Evolutionary conservation across 2,888 invertebrate species (phyloP).

Genomic region (Aphodius sticticus): DNA sequence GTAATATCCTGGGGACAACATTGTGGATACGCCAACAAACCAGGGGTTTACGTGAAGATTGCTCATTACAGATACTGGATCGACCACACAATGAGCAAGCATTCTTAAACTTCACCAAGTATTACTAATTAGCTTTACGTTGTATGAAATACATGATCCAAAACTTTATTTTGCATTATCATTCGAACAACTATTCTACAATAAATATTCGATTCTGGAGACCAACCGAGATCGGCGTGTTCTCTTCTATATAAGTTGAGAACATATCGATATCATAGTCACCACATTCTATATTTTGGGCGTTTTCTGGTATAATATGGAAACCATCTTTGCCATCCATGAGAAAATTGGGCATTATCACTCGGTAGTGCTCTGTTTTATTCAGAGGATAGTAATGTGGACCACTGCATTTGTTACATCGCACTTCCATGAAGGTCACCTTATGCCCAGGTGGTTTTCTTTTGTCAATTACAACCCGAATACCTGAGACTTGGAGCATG

Average conservation of each 20-base stretch:
- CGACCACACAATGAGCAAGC: constrained; percentile 51
- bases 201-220: constrained; percentile 64
- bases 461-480: constrained; percentile 70
- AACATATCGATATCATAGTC: constrained; percentile 66
- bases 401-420: constrained; percentile 70
- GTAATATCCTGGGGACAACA: constrained; percentile 82
- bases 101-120: constrained; percentile 13
- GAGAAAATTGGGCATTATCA: constrained; percentile 68
- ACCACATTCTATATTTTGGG: constrained; percentile 62
- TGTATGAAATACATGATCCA: neutral
- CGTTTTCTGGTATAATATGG: constrained; percentile 61
- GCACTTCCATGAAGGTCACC: constrained; percentile 64
- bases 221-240: constrained; percentile 62
- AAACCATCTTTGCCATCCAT: constrained; percentile 74
- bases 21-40: constrained; percentile 76
- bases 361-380: constrained; percentile 63
- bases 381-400: constrained; percentile 72
- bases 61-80: constrained; percentile 74
- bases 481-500: constrained; percentile 58
- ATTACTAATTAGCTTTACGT: neutral
- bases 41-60: constrained; percentile 77
- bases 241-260: constrained; percentile 62
- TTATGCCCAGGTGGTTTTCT: constrained; percentile 66
- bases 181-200: neutral
- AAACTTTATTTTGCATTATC: neutral